Evolutionary conservation across 2,113 vertebrate genomes (phyloP), one percentile per base, ranked within the genome.

Genomic region (Nibea coibor): DNA sequence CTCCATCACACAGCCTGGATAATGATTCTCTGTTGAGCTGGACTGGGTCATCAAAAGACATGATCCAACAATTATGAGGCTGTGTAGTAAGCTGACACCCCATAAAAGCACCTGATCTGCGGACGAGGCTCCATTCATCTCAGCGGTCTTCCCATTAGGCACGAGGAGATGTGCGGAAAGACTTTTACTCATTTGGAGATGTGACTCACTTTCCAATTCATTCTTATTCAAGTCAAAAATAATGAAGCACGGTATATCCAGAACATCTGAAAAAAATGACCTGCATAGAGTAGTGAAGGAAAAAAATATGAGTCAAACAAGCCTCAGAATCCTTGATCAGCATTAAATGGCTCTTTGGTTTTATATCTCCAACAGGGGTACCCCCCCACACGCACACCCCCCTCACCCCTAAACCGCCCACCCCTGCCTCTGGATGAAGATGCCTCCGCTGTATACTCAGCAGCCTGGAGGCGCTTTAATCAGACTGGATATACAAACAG

Each of bases 91-190:
- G 80, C 87, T 80, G 88, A 86, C 87, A 86, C 80, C 86, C 85
- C 86, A 83, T 90, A 89, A 90, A 89, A 91, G 85, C 91, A 91
- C 89, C 91, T 92, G 92, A 92, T 91, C 85, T 90, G 87, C 72
- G 45, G 65, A 84, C 63, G 57, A 45, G 81, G 53, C 79, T 87
- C 57, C 85, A 87, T 88, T 91, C 90, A 90, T 90, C 92, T 90
- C 76, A 48, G 83, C 54, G 20, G 65, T 81, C 64, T 87, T 82
- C 89, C 81, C 86, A 88, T 92, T 91, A 91, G 88, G 86, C 88
- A 86, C 43, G n/a, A 87, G 88, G 80, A 90, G 75, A 85, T 74
- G 81, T 78, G 87, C 75, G 3, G 70, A 77, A 59, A 89, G 86
- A 91, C 80, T 82, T 89, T 82, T 77, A 81, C 84, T 89, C 88